Conservation (phyloP, 2,113 vertebrate species). For the Neogobius melanostomus region DNA sequence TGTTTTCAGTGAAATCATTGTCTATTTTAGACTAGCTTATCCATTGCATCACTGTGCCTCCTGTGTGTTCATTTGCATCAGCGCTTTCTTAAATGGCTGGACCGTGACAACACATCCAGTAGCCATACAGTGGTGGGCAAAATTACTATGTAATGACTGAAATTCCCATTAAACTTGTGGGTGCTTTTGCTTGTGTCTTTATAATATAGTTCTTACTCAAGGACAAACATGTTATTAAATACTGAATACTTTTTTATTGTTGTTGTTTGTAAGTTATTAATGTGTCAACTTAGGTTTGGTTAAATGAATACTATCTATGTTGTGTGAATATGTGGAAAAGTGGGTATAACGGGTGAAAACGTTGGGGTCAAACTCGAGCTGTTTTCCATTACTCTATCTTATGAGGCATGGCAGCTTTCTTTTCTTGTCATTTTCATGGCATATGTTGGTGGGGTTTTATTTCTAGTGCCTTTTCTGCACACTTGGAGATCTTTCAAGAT, state of each 20-base stretch:
- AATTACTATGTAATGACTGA: neutral
- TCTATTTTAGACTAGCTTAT: conserved; percentile 28
- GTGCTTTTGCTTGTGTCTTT: no score
- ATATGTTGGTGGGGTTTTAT: neutral
- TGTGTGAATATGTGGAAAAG: neutral
- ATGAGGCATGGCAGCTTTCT: conserved; percentile 3
- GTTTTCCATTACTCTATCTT: neutral
- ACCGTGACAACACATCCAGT: conserved; percentile 43
- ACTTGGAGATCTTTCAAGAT: neutral
- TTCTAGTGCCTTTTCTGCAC: conserved; percentile 1
- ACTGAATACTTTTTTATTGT: neutral
- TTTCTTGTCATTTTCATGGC: conserved; percentile 22
- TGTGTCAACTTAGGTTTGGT: neutral
- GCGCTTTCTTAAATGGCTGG: neutral
- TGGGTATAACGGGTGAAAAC: neutral
- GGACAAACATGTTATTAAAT: neutral
- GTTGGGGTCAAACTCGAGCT: no score
- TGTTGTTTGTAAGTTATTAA: neutral
- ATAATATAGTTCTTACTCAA: no score
- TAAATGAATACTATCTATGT: neutral
- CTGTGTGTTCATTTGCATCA: neutral
- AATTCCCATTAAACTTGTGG: neutral
- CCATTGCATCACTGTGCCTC: neutral
- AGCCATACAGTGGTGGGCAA: conserved; percentile 58
- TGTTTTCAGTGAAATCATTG: conserved; percentile 51